phyloP scores from a whole-genome alignment of 1,140 invertebrate genomes.

The Cryptotermes secundus region DNA sequence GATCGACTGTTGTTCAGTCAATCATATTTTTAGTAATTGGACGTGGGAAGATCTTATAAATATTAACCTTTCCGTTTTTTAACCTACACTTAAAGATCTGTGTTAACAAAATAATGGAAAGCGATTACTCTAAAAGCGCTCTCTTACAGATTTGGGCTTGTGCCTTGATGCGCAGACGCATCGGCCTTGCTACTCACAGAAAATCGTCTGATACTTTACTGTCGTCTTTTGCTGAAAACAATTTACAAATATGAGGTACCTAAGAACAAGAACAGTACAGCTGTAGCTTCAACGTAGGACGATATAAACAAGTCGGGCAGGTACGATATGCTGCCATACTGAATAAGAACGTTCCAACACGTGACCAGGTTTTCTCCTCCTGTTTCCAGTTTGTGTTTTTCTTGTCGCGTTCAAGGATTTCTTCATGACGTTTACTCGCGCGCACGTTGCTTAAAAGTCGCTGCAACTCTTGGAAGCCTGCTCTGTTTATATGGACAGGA shows the following conservation, averaged over 20 bases:
- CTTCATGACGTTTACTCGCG: neutral
- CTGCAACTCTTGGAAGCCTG: too few relatives aligned
- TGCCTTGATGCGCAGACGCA: too few relatives aligned
- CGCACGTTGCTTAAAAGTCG: neutral
- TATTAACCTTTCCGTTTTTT: too few relatives aligned
- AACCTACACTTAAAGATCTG: too few relatives aligned
- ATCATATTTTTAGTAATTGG: too few relatives aligned
- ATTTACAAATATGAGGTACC: neutral
- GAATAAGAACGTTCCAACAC: neutral
- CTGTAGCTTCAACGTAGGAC: neutral
- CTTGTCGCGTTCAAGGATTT: slow-evolving; percentile 5
- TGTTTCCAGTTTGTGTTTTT: neutral
- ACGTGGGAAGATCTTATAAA: too few relatives aligned
- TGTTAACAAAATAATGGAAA: too few relatives aligned
- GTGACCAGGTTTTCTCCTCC: neutral
- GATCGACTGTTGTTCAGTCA: too few relatives aligned
- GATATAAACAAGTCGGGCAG: neutral
- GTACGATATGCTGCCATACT: neutral
- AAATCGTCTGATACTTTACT: neutral
- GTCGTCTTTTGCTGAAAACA: neutral
- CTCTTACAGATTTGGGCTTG: too few relatives aligned
- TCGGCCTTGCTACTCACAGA: too few relatives aligned
- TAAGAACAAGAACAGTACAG: neutral
- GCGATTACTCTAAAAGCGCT: too few relatives aligned
- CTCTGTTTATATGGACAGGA: too few relatives aligned